These are phyloP conservation scores for Ormyrus nitidulus DNA, from an alignment of 2,888 invertebrate species.

Conservation along the genomic window DNA sequence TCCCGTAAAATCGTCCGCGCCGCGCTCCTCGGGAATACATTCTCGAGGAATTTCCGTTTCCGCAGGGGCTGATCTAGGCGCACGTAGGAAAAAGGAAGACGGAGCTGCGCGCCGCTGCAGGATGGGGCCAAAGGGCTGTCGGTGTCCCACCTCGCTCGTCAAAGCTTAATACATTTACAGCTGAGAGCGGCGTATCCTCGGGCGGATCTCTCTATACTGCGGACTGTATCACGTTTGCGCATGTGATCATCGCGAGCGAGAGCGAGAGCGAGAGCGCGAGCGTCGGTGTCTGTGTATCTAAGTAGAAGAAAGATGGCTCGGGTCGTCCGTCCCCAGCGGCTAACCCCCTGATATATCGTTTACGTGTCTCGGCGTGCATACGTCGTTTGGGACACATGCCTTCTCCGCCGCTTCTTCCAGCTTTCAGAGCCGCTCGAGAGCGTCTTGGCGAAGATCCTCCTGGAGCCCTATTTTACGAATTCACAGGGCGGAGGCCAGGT, in stretches of 20 bases:
- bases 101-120: conserved; percentile 62
- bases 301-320: conserved; percentile 74
- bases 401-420: conserved; percentile 38
- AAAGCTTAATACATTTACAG: conserved; percentile 75
- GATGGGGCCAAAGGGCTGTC: conserved; percentile 58
- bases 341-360: conserved; percentile 76
- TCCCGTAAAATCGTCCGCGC: conserved; percentile 9
- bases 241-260: conserved; percentile 65
- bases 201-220: conserved; percentile 69
- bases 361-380: conserved; percentile 75
- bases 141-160: conserved; percentile 72
- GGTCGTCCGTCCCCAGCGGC: conserved; percentile 75
- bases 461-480: conserved; percentile 72
- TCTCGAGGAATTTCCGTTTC: conserved; percentile 9
- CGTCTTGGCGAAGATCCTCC: conserved; percentile 46
- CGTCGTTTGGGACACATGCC: conserved; percentile 74
- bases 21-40: conserved; percentile 12
- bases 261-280: not conserved
- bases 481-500: conserved; percentile 63
- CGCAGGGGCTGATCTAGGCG: conserved; percentile 28
- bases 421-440: conserved; percentile 14
- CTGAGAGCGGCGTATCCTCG: conserved; percentile 59
- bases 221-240: conserved; percentile 72
- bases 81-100: conserved; percentile 55
- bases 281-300: conserved; percentile 61